Evolutionary conservation across 2,113 vertebrate species (phyloP).

Genomic region (Hymenochirus boettgeri): DNA sequence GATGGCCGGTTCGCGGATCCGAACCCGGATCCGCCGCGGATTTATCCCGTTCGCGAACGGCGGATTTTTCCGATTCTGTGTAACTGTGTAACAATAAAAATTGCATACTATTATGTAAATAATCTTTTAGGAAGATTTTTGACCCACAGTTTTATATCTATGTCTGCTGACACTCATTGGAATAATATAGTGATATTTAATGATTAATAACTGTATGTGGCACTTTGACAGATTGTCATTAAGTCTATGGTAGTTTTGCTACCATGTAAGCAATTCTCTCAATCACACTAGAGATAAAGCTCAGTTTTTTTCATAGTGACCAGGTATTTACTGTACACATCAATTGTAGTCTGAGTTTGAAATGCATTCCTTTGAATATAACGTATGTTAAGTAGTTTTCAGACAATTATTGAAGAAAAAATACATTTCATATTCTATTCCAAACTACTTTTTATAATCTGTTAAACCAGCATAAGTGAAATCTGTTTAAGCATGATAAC

Average conservation of each 20-base stretch:
- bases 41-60: no score
- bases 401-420: slow-evolving; percentile 45
- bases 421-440: slow-evolving; percentile 46
- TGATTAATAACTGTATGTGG: slow-evolving; percentile 51
- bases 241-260: slow-evolving; percentile 35
- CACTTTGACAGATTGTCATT: slow-evolving; percentile 51
- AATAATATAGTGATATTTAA: slow-evolving; percentile 50
- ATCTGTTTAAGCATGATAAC: slow-evolving; percentile 57
- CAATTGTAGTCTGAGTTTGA: slow-evolving; percentile 33
- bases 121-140: slow-evolving; percentile 47
- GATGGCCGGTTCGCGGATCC: no score
- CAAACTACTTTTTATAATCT: slow-evolving; percentile 49
- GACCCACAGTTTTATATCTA: slow-evolving; percentile 47
- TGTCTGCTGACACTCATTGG: slow-evolving; percentile 46
- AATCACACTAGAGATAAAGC: no score
- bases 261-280: background rate
- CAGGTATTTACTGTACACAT: slow-evolving; percentile 42
- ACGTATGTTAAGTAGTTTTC: slow-evolving; percentile 41
- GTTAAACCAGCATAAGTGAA: slow-evolving; percentile 58
- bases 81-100: no score
- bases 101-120: slow-evolving; percentile 50
- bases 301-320: no score
- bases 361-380: slow-evolving; percentile 40
- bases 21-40: no score
- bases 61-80: no score